Base-by-base conservation (phyloP, 2,888 invertebrate species). In the Erebia aethiops region DNA sequence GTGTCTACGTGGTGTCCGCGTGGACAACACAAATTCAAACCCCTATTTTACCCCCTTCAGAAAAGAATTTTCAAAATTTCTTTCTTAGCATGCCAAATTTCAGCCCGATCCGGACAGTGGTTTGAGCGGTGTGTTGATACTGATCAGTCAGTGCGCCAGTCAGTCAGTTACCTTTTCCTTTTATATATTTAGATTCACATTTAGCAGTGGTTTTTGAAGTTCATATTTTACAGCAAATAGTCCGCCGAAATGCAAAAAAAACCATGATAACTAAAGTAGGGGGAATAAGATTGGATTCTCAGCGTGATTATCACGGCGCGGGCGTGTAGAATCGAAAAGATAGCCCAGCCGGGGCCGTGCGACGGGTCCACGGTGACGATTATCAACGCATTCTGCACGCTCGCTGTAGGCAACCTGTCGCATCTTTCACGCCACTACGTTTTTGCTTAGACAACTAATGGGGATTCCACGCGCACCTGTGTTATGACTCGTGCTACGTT, bases 351-450 rank as follows among this genome's bases (percentile, higher is more conserved):
- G 81, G 79, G 89, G 87, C 89, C 92, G 92, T 92, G 92, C 89
- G 92, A 93, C 92, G 90, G 90, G 91, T 91, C 88, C 76, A 85
- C 85, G n/a, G n/a, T n/a, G n/a, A n/a, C n/a, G 87, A 92, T 92
- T 92, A 87, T 89, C 84, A 80, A 90, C 92, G 92, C 91, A 90
- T 93, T 91, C 86, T 88, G 87, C 87, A 87, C 87, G 89, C 86
- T 86, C 87, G 89, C 86, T 86, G 81, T 82, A 75, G 78, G 77
- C 81, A 84, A 83, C 84, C 82, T 85, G 83, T 82, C 82, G 74
- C 79, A 77, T 77, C 79, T 74, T 79, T 78, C 77, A 80, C 79
- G 79, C 74, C 74, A 77, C 77, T 81, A 76, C 79, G 77, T 77
- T 77, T 82, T 81, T 80, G 78, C 80, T 72, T 76, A 13, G 46